These are phyloP conservation scores for Chelonia mydas DNA, from an alignment of 2,797 vertebrate species.

Conservation along the genomic window DNA sequence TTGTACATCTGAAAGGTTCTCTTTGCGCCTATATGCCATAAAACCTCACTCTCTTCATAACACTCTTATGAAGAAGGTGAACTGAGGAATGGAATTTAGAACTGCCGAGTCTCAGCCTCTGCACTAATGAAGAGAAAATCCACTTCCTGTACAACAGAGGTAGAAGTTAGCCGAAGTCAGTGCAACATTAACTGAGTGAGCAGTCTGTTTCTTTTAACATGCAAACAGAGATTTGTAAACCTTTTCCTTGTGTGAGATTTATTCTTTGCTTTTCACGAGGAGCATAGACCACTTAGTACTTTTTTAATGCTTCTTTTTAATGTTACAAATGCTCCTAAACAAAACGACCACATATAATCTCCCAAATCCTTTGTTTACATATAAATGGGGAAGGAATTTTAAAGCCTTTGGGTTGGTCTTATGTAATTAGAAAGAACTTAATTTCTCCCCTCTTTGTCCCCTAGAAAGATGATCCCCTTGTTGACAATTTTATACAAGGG, in stretches of 20 bases:
- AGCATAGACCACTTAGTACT: not conserved
- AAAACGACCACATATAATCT: not conserved
- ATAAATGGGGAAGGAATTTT: constrained; percentile 5
- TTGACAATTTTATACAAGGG: constrained; percentile 33
- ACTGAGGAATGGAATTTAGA: not conserved
- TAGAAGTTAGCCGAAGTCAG: not conserved
- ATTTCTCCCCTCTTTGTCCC: constrained; percentile 22
- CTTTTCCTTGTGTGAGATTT: not conserved
- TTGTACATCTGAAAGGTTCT: accelerated
- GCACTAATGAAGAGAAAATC: not conserved
- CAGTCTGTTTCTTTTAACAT: not conserved
- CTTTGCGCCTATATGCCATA: not conserved
- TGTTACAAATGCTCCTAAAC: not conserved
- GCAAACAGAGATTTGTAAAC: not conserved
- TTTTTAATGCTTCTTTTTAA: not conserved
- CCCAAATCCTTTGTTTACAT: not conserved
- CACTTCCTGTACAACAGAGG: not conserved
- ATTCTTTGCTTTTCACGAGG: not conserved
- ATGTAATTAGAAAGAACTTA: constrained; percentile 50
- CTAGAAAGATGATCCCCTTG: constrained; percentile 23
- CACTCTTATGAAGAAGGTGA: not conserved
- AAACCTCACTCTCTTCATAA: not conserved
- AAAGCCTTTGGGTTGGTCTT: constrained; percentile 23
- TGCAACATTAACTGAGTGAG: not conserved
- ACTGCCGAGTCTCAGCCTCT: not conserved